A percentile compares a stretch with the other conserved stretches of the same genome.
phyloP scores from a whole-genome alignment of 2,113 vertebrate genomes.

The Tychaedon coryphoeus region DNA sequence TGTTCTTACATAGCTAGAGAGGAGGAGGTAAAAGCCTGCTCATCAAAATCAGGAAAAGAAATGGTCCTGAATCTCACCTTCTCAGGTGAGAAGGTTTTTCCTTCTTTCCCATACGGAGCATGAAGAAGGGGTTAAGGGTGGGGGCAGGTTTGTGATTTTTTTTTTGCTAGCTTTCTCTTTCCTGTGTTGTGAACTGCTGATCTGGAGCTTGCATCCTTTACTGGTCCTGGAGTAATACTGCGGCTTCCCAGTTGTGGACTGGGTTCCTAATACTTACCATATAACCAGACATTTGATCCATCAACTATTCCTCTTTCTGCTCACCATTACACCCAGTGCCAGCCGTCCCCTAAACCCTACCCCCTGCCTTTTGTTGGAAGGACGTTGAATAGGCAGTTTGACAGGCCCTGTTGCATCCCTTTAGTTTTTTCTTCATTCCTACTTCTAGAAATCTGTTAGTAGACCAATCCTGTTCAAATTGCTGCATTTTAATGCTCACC shows the following conservation, averaged over 20 bases:
- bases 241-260: neutral
- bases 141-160: neutral
- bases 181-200: fast-evolving
- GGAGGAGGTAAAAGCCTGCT: neutral
- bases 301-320: neutral
- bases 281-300: neutral
- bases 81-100: neutral
- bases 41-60: neutral
- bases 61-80: neutral
- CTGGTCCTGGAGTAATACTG: neutral
- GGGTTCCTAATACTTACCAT: neutral
- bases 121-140: neutral
- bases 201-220: neutral
- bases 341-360: neutral
- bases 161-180: neutral
- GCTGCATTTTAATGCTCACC: neutral
- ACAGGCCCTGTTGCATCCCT: neutral
- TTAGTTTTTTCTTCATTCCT: neutral
- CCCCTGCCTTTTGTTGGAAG: neutral
- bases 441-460: neutral
- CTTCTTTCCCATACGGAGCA: neutral
- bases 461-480: neutral
- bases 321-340: neutral
- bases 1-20: neutral
- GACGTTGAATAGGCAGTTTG: neutral